A percentile compares a stretch with the other conserved stretches of the same genome.
Evolutionary conservation across 2,113 vertebrate species (phyloP).

Genomic region (Rousettus leschenaultii): DNA sequence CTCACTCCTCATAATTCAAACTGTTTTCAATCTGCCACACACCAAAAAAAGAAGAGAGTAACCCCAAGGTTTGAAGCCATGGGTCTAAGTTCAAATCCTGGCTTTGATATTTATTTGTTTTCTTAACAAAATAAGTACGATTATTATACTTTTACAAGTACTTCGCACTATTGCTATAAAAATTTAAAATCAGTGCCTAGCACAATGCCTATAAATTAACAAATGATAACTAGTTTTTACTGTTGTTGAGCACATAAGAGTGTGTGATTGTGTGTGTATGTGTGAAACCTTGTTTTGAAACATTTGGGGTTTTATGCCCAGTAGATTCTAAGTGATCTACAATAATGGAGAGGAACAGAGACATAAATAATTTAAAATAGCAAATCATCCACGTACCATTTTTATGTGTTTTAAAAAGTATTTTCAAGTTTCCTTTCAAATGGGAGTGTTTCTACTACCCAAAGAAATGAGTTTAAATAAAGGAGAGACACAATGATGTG

Average conservation of each 20-base stretch:
- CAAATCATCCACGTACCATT: background rate
- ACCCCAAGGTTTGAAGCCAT: background rate
- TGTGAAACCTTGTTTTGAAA: slow-evolving; percentile 9
- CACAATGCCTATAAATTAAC: background rate
- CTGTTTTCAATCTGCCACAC: background rate
- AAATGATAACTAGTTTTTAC: background rate
- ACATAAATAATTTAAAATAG: background rate
- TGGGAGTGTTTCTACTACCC: background rate
- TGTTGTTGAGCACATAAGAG: background rate
- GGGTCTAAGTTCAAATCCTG: background rate
- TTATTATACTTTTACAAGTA: background rate
- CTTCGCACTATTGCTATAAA: background rate
- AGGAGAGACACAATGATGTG: background rate
- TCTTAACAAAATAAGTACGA: background rate
- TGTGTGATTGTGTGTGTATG: background rate
- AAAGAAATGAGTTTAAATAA: slow-evolving; percentile 25
- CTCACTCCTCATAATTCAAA: background rate
- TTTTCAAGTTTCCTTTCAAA: slow-evolving; percentile 38
- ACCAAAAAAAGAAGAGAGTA: background rate
- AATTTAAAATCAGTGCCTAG: background rate
- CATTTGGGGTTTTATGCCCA: background rate
- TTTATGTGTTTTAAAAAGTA: background rate
- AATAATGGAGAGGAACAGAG: background rate
- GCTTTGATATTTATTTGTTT: background rate
- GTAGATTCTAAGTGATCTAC: background rate